Conservation (phyloP, 1,140 invertebrate species). For the Microplitis mediator region DNA sequence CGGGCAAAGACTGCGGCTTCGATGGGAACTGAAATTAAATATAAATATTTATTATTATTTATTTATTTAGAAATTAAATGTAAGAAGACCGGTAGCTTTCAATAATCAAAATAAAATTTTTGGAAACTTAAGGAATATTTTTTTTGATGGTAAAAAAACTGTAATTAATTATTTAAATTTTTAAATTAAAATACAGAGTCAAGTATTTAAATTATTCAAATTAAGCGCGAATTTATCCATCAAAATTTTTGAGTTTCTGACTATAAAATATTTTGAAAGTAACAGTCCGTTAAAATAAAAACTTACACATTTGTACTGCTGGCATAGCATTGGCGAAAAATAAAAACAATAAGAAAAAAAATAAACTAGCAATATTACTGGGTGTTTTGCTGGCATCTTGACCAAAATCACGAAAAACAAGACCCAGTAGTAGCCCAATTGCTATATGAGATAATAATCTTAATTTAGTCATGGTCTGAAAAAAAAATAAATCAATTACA, state of each 20-base stretch:
- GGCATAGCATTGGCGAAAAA: slow-evolving; percentile 90
- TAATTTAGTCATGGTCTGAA: slow-evolving; percentile 75
- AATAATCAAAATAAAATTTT: too few relatives aligned
- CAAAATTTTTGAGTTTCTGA: too few relatives aligned
- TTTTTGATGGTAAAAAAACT: too few relatives aligned
- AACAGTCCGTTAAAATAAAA: not conserved
- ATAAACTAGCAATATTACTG: slow-evolving; percentile 82
- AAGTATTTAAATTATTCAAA: too few relatives aligned
- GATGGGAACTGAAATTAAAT: slow-evolving; percentile 72
- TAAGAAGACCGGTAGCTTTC: too few relatives aligned
- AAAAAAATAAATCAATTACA: slow-evolving; percentile 21
- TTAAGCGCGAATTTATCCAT: too few relatives aligned
- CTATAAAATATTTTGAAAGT: too few relatives aligned
- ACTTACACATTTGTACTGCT: slow-evolving; percentile 85
- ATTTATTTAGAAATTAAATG: not conserved
- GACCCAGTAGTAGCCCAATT: slow-evolving; percentile 79
- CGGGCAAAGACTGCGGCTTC: slow-evolving; percentile 85
- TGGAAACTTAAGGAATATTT: too few relatives aligned
- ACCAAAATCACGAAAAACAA: slow-evolving; percentile 82
- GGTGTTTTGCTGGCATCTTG: slow-evolving; percentile 75
- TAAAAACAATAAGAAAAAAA: slow-evolving; percentile 84
- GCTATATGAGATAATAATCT: slow-evolving; percentile 74
- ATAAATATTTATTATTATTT: slow-evolving; percentile 6
- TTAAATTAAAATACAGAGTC: too few relatives aligned
- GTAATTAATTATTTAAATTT: too few relatives aligned